These are phyloP conservation scores for Heterodera filipjevi DNA, from an alignment of 2,888 invertebrate genomes.

Conservation along the genomic window DNA sequence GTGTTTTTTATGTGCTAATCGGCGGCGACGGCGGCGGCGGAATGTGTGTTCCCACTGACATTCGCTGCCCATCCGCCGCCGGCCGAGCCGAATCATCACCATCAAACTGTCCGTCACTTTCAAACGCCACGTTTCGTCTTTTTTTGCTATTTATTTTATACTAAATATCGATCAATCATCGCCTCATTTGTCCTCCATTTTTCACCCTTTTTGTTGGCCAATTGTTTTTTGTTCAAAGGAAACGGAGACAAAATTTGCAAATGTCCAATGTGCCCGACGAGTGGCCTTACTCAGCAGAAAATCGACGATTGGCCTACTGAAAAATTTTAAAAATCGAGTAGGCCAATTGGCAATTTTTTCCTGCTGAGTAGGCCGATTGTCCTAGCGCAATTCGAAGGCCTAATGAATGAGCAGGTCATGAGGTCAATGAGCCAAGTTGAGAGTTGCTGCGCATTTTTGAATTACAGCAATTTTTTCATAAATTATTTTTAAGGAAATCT, in stretches of 20 bases:
- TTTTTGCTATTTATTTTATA: neutral
- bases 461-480: too few species aligned
- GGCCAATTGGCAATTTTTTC: too few species aligned
- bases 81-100: neutral
- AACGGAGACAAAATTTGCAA: neutral
- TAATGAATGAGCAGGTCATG: too few species aligned
- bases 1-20: neutral
- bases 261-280: neutral
- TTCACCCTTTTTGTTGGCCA: neutral
- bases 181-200: neutral
- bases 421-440: too few species aligned
- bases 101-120: neutral
- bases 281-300: too few species aligned
- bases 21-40: neutral
- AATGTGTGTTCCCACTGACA: neutral
- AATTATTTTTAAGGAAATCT: too few species aligned
- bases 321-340: too few species aligned
- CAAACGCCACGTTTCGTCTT: neutral
- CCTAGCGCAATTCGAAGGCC: too few species aligned
- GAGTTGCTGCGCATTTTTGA: too few species aligned
- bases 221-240: neutral
- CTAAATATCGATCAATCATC: constrained; percentile 3
- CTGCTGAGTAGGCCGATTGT: too few species aligned
- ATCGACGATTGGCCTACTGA: too few species aligned
- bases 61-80: neutral